Percentiles rank a stretch among this genome's conserved stretches.
These are phyloP conservation scores for Thamnophis sirtalis DNA, from an alignment of 2,113 vertebrate species.

Conservation along the genomic window DNA sequence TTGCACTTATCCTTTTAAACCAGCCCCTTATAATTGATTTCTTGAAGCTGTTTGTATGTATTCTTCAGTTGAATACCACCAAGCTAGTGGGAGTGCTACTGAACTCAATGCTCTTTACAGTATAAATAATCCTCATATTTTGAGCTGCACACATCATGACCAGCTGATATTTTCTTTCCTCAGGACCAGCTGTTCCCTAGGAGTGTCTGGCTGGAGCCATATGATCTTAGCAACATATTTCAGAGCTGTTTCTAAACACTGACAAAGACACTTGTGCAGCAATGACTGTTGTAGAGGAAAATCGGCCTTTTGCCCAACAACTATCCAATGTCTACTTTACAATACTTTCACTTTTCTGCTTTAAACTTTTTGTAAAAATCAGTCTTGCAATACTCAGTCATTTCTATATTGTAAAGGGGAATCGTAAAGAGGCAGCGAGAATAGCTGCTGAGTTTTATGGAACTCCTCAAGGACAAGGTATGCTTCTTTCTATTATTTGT, in stretches of 20 bases:
- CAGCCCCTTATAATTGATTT: constrained; percentile 47
- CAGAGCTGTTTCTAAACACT: constrained; percentile 68
- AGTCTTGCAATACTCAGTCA: constrained; percentile 92
- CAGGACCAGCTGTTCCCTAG: constrained; percentile 76
- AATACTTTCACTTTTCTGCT: constrained; percentile 95
- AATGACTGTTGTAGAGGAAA: constrained; percentile 83
- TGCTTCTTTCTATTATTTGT: constrained; percentile 44
- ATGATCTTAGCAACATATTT: constrained; percentile 72
- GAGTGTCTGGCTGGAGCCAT: constrained; percentile 70
- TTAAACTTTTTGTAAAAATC: constrained; percentile 96
- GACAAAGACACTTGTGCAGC: constrained; percentile 61
- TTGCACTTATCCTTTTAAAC: constrained; percentile 33
- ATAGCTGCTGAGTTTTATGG: constrained; percentile 95
- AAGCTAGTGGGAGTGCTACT: constrained; percentile 49
- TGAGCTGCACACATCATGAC: constrained; percentile 72
- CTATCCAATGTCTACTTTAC: constrained; percentile 95
- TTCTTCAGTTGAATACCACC: constrained; percentile 44
- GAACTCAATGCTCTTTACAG: constrained; percentile 66
- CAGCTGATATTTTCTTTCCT: constrained; percentile 74
- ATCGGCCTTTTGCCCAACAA: constrained; percentile 84
- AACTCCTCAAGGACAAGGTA: constrained; percentile 86
- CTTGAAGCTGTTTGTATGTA: constrained; percentile 34
- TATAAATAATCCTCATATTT: constrained; percentile 77
- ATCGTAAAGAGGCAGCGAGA: constrained; percentile 91
- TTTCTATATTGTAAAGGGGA: constrained; percentile 95